phyloP scores from a whole-genome alignment of 2,113 vertebrate genomes.

The Pagrus major region DNA sequence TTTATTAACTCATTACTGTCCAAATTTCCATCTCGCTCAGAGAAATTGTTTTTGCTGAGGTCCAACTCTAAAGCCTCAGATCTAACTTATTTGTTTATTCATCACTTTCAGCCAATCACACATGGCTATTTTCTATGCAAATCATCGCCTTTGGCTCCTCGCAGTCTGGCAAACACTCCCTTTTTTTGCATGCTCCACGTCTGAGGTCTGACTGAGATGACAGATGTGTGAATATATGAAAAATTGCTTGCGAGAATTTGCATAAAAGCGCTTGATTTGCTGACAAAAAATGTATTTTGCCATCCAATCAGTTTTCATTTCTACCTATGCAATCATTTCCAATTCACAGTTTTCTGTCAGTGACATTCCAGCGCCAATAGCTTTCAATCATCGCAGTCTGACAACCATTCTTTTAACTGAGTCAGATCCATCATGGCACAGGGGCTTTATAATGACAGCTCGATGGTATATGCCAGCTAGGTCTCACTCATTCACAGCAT shows the following conservation, averaged over 20 bases:
- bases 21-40: constrained; percentile 10
- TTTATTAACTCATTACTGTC: constrained; percentile 22
- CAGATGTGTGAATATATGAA: constrained; percentile 74
- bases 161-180: constrained; percentile 38
- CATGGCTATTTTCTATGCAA: constrained; percentile 59
- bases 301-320: constrained; percentile 72
- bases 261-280: constrained; percentile 74
- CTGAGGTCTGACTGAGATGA: constrained; percentile 67
- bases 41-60: constrained; percentile 10
- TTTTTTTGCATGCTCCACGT: constrained; percentile 62
- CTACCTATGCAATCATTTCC: constrained; percentile 69
- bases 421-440: constrained; percentile 52
- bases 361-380: constrained; percentile 33
- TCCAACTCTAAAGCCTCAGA: constrained; percentile 28
- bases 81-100: constrained; percentile 61
- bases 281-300: constrained; percentile 65
- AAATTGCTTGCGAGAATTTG: constrained; percentile 72
- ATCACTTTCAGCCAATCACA: constrained; percentile 61
- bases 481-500: constrained; percentile 25
- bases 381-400: constrained; percentile 62
- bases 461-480: constrained; percentile 22
- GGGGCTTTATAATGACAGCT: constrained; percentile 51
- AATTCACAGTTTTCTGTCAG: constrained; percentile 49
- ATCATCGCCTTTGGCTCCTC: constrained; percentile 52
- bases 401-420: constrained; percentile 58